Evolutionary conservation across 2,113 vertebrate genomes (phyloP).

Genomic region (Numenius arquata): DNA sequence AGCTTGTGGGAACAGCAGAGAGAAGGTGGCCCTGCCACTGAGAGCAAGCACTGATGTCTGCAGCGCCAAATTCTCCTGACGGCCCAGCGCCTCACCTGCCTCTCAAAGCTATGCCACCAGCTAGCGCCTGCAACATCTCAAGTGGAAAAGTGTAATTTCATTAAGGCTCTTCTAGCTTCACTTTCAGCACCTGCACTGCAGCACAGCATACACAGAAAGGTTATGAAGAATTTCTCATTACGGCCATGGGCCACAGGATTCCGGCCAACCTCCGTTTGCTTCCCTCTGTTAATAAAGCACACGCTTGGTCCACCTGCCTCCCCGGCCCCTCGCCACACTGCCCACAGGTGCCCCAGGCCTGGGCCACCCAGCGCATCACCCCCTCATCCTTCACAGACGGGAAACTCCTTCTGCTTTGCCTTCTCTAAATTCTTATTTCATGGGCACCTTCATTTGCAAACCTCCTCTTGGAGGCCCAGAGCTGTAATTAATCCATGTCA

Average conservation of each 20-base stretch:
- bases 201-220: slow-evolving; percentile 7
- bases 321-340: accelerated
- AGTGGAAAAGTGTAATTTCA: slow-evolving; percentile 17
- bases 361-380: not conserved
- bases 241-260: not conserved
- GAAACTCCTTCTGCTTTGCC: not conserved
- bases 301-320: not conserved
- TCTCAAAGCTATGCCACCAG: not conserved
- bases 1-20: not conserved
- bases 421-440: slow-evolving; percentile 32
- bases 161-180: slow-evolving; percentile 5
- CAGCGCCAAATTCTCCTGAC: accelerated
- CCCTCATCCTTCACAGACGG: not conserved
- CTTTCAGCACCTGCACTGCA: slow-evolving; percentile 39
- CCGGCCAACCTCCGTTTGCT: accelerated
- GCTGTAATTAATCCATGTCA: slow-evolving; percentile 72
- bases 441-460: slow-evolving; percentile 7
- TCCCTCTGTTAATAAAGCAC: not conserved
- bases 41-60: not conserved
- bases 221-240: slow-evolving; percentile 39
- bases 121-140: not conserved
- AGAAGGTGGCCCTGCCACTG: not conserved
- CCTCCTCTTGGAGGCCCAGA: slow-evolving; percentile 46
- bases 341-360: not conserved
- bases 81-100: accelerated